Base-by-base conservation (phyloP, 1,140 invertebrate species). In the Saxidomus purpurata region DNA sequence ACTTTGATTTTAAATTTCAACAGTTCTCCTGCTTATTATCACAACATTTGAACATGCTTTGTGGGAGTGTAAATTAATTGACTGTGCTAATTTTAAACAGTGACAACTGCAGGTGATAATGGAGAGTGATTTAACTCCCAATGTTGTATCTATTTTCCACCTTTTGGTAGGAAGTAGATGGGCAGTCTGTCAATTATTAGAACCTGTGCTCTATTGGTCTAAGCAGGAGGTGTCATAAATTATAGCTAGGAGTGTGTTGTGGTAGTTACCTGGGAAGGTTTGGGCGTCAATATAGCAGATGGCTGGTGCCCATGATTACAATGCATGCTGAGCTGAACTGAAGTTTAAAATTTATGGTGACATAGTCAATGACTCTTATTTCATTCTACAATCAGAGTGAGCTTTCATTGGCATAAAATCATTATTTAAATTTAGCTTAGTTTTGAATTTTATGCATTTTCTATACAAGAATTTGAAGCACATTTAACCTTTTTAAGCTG, bases 131-230 rank as follows among this genome's bases (percentile, higher is more conserved):
- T 34, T 28, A 55, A 55, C 8, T 55, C 22, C 22, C 22, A 55
- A 11, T 8, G 19, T 55, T 22, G 28, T 36, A 34, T 13, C 2
- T 22, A 13, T 8, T 67, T 67, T 31, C 34, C 61, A 67, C 61
- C 61, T 67, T 28, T 67, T 67, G 61, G 28, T 67, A 28, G 25
- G 34, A 67, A 47, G 17, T 8, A 47, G 43, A 47, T 47, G 43
- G 43, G 19, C 69, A 74, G 43, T 74, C 69, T 74, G 69, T 47
- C n/a, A n/a, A n/a, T n/a, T n/a, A n/a, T n/a, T n/a, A n/a, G n/a
- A n/a, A n/a, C n/a, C n/a, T n/a, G n/a, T 43, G 43, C 43, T 15
- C 15, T 43, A 43, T 43, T 43, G 43, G 43, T 43, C 15, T 43
- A 43, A 8, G 43, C 43, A 43, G 15, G 43, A 43, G 28, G 74